These are phyloP conservation scores for Rhabdomys dilectus DNA, from an alignment of 2,113 vertebrate genomes.

Conservation along the genomic window DNA sequence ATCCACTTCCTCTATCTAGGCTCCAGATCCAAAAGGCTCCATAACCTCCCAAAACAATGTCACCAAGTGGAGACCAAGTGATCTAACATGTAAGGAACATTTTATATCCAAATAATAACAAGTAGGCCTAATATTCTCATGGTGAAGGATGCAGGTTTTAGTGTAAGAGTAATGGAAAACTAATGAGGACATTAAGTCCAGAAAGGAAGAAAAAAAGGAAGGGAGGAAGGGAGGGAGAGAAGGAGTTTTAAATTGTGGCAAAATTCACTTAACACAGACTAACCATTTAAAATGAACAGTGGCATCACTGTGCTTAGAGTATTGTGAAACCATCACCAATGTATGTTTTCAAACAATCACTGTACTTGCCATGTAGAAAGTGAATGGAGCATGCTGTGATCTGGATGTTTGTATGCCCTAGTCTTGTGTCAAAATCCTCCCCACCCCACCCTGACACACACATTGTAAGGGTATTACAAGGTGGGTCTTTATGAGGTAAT, in stretches of 20 bases:
- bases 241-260: background rate
- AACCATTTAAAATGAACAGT: too few relatives aligned
- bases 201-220: background rate
- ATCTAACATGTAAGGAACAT: too few relatives aligned
- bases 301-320: too few relatives aligned
- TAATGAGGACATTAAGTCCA: background rate
- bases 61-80: background rate
- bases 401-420: too few relatives aligned
- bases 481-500: too few relatives aligned
- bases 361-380: too few relatives aligned
- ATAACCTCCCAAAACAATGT: background rate
- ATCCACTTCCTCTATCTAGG: background rate
- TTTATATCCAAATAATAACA: background rate
- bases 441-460: too few relatives aligned
- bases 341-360: too few relatives aligned
- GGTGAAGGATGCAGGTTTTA: background rate
- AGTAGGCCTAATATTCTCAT: background rate
- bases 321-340: too few relatives aligned
- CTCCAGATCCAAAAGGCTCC: background rate
- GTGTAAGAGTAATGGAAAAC: background rate
- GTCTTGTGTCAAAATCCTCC: too few relatives aligned
- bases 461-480: too few relatives aligned
- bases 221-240: background rate
- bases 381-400: too few relatives aligned
- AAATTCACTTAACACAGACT: background rate